phyloP scores from a whole-genome alignment of 1,140 invertebrate genomes.

The Cydia fagiglandana region DNA sequence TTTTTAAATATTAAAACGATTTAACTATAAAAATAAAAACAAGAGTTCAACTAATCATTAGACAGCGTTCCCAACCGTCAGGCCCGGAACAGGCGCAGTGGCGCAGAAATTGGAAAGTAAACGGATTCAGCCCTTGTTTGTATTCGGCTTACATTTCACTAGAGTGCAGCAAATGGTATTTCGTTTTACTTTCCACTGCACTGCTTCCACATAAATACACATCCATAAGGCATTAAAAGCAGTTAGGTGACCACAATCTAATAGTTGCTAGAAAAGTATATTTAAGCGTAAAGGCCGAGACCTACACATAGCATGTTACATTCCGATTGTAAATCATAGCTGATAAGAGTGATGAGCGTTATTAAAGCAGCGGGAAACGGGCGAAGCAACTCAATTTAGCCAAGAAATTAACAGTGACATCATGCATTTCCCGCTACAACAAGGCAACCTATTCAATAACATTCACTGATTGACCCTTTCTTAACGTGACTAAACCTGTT shows the following conservation, averaged over 20 bases:
- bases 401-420: too few species aligned
- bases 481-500: too few species aligned
- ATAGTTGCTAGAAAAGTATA: too few species aligned
- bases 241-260: neutral
- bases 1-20: too few species aligned
- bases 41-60: neutral
- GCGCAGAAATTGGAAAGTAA: slow-evolving; percentile 43
- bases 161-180: neutral
- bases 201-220: neutral
- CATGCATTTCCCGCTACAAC: too few species aligned
- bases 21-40: too few species aligned
- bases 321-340: too few species aligned
- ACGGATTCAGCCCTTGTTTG: slow-evolving; percentile 38
- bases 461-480: too few species aligned
- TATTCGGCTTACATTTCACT: slow-evolving; percentile 27
- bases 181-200: neutral
- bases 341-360: too few species aligned
- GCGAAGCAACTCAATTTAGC: too few species aligned
- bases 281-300: neutral
- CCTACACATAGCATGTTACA: neutral
- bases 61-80: neutral
- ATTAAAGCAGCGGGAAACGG: too few species aligned
- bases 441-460: too few species aligned
- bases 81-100: neutral
- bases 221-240: neutral